A percentile compares a stretch with the other conserved stretches of the same genome.
Evolutionary conservation across 92 coral and sea anemone species (phyloP).

Genomic region (Pocillopora meandrina): DNA sequence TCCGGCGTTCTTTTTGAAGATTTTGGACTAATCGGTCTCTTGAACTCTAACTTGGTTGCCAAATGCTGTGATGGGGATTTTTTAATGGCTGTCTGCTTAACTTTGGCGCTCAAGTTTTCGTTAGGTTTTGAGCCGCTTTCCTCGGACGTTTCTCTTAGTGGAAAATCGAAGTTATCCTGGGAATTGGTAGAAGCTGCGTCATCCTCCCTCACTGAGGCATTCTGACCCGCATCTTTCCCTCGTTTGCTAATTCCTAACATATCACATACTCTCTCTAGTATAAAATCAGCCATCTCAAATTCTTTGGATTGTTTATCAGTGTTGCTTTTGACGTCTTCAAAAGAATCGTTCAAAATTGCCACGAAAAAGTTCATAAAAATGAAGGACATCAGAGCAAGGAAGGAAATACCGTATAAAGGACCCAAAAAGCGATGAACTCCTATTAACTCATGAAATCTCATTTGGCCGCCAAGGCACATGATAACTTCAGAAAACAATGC

Average conservation of each 20-base stretch:
- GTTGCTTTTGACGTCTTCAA: conserved; percentile 54
- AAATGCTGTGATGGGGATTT: too few relatives aligned
- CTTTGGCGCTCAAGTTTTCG: too few relatives aligned
- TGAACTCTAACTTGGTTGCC: too few relatives aligned
- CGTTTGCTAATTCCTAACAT: conserved; percentile 31
- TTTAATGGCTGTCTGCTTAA: too few relatives aligned
- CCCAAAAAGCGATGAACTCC: conserved; percentile 56
- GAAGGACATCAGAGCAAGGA: conserved; percentile 52
- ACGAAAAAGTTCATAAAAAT: conserved; percentile 76
- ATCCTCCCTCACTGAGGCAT: too few relatives aligned
- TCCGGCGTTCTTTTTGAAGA: too few relatives aligned
- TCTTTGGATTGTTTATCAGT: conserved; percentile 60
- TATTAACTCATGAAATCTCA: conserved; percentile 35
- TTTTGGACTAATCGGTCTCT: too few relatives aligned
- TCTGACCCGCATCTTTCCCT: too few relatives aligned
- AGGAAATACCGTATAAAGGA: conserved; percentile 59
- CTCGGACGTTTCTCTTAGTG: too few relatives aligned
- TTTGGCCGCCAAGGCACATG: conserved; percentile 65
- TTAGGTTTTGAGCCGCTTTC: too few relatives aligned
- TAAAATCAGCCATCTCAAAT: conserved; percentile 74
- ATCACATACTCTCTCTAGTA: conserved; percentile 48
- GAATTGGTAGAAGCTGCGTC: too few relatives aligned
- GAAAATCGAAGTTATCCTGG: too few relatives aligned
- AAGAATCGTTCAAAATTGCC: conserved; percentile 69
- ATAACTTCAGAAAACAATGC: conserved; percentile 57